phyloP scores from a whole-genome alignment of 2,888 invertebrate genomes.

The Cryptocephalus primarius region DNA sequence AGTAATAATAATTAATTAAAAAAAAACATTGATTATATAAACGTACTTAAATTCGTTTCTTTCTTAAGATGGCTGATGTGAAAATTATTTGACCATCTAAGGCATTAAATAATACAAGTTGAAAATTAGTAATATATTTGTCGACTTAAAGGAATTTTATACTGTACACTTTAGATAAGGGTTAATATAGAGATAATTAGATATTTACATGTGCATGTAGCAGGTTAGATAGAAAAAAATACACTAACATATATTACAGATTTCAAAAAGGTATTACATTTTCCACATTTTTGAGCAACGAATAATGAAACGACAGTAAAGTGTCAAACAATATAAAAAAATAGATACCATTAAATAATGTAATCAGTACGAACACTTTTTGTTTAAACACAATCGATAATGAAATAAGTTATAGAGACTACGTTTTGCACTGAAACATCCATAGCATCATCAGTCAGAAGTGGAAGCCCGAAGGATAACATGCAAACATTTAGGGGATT shows the following conservation, averaged over 20 bases:
- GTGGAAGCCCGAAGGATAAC: slow-evolving; percentile 24
- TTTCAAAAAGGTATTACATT: slow-evolving; percentile 5
- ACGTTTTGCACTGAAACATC: slow-evolving; percentile 8
- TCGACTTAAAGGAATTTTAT: slow-evolving; percentile 10
- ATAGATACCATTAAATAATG: no score
- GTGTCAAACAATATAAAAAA: neutral
- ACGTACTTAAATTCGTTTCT: no score
- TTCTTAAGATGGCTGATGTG: no score
- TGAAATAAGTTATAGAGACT: slow-evolving; percentile 7
- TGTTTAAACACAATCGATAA: slow-evolving; percentile 8
- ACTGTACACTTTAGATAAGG: slow-evolving; percentile 14
- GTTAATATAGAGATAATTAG: neutral
- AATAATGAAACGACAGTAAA: slow-evolving; percentile 4
- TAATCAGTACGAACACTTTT: no score
- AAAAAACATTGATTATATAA: no score
- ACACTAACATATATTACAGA: slow-evolving; percentile 6
- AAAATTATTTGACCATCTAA: no score
- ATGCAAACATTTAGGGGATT: slow-evolving; percentile 18
- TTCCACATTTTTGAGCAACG: slow-evolving; percentile 11
- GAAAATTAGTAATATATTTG: slow-evolving; percentile 4
- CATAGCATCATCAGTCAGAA: slow-evolving; percentile 19
- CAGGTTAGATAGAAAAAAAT: no score
- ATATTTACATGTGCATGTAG: no score
- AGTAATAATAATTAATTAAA: no score
- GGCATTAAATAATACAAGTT: no score